Evolutionary conservation across 2,888 invertebrate genomes (phyloP).

Genomic region (Exocentrus adspersus): DNA sequence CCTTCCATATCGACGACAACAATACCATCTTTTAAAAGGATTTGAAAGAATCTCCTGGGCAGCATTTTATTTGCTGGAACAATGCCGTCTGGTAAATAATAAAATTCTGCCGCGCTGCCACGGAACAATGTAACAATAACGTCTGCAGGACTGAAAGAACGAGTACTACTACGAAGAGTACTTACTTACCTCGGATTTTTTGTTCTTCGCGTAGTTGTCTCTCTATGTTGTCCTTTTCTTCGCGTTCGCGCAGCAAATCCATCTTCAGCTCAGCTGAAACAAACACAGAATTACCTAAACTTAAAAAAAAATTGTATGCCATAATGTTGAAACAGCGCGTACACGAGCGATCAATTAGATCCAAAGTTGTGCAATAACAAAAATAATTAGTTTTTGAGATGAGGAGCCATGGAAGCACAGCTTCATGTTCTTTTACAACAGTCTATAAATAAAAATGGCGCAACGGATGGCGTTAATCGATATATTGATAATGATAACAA

Average conservation of each 20-base stretch:
- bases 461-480: slow-evolving; percentile 7
- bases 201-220: slow-evolving; percentile 93
- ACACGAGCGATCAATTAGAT: background rate
- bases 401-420: background rate
- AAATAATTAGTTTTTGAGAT: background rate
- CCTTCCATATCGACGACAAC: slow-evolving; percentile 13
- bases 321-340: background rate
- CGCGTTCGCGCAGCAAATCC: slow-evolving; percentile 92
- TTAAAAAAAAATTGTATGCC: background rate
- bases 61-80: slow-evolving; percentile 44
- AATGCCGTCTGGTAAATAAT: slow-evolving; percentile 47
- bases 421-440: background rate
- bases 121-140: slow-evolving; percentile 52
- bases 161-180: slow-evolving; percentile 17
- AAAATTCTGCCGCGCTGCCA: slow-evolving; percentile 47
- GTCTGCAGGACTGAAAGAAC: slow-evolving; percentile 46
- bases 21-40: slow-evolving; percentile 20
- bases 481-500: slow-evolving; percentile 23
- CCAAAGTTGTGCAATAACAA: background rate
- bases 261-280: slow-evolving; percentile 94
- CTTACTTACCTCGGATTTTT: slow-evolving; percentile 89
- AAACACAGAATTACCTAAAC: slow-evolving; percentile 46
- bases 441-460: slow-evolving; percentile 34
- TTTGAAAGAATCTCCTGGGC: slow-evolving; percentile 36
- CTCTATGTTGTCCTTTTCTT: slow-evolving; percentile 93